These are phyloP conservation scores for Drosophila macrospina DNA, from an alignment of 2,888 invertebrate genomes.

Conservation along the genomic window DNA sequence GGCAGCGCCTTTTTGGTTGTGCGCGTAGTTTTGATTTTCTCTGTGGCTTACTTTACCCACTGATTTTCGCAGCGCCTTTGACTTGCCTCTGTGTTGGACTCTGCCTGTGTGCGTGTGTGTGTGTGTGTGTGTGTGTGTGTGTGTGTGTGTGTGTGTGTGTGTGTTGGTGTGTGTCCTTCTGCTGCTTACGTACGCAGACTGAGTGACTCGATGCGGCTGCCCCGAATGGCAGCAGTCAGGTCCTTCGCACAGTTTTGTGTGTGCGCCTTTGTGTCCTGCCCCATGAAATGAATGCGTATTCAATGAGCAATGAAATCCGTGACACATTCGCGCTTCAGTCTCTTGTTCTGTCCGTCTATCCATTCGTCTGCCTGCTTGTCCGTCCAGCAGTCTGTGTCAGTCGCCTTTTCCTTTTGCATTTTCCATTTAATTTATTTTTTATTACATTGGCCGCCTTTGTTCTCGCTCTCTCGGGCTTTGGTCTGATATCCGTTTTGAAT, in stretches of 20 bases:
- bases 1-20: conserved; percentile 69
- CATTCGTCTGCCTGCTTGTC: conserved; percentile 11
- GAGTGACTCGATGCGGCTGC: conserved; percentile 81
- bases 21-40: conserved; percentile 81
- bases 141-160: conserved; percentile 9
- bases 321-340: conserved; percentile 78
- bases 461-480: conserved; percentile 33
- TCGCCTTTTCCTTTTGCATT: conserved; percentile 58
- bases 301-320: conserved; percentile 82
- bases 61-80: conserved; percentile 68
- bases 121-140: conserved; percentile 20
- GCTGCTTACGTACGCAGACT: conserved; percentile 82
- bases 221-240: conserved; percentile 67
- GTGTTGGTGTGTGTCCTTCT: conserved; percentile 75
- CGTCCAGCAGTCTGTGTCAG: conserved; percentile 14
- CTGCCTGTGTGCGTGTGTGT: conserved; percentile 39
- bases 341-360: conserved; percentile 17
- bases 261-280: conserved; percentile 43
- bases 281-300: conserved; percentile 80
- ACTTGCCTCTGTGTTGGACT: conserved; percentile 41
- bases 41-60: conserved; percentile 75
- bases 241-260: conserved; percentile 51
- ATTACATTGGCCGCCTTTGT: conserved; percentile 69
- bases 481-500: conserved; percentile 78
- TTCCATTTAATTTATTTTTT: conserved; percentile 82